Percentiles rank a stretch among this genome's conserved stretches.
phyloP scores from a whole-genome alignment of 2,888 invertebrate genomes.

The Amblyteles armatorius region DNA sequence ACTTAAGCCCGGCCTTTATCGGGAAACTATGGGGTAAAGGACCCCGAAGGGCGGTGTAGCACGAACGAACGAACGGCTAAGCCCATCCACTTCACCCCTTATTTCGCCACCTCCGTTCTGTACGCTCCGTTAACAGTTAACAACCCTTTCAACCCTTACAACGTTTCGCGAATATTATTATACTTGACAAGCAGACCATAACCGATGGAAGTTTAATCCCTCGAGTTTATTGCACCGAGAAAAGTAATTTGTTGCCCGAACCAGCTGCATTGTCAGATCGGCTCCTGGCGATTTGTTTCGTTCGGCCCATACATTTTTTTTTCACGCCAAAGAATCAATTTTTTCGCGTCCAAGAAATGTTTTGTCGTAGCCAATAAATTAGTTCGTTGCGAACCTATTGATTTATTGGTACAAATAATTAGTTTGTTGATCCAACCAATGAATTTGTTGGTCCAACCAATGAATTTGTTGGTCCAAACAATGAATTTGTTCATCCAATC shows the following conservation, averaged over 20 bases:
- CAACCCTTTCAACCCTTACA: slow-evolving; percentile 21
- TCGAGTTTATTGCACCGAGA: not conserved
- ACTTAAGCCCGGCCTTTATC: slow-evolving; percentile 76
- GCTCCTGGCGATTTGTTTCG: not conserved
- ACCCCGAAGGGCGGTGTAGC: slow-evolving; percentile 22
- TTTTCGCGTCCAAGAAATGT: no score
- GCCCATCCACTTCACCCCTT: slow-evolving; percentile 34
- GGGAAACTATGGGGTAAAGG: slow-evolving; percentile 22
- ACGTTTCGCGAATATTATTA: slow-evolving; percentile 31
- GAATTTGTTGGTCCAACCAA: no score
- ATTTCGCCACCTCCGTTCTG: slow-evolving; percentile 12
- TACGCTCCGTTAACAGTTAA: slow-evolving; percentile 32
- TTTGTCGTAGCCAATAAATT: no score
- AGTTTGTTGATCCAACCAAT: no score
- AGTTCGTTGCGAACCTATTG: no score
- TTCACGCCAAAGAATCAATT: no score
- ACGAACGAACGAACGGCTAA: slow-evolving; percentile 23
- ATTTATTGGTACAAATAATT: no score
- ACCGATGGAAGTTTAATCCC: slow-evolving; percentile 14
- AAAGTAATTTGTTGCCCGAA: not conserved
- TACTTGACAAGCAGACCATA: not conserved
- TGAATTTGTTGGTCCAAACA: no score
- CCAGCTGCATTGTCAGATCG: not conserved
- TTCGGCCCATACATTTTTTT: not conserved
- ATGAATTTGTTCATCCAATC: no score